A percentile compares a stretch with the other conserved stretches of the same genome.
phyloP scores from a whole-genome alignment of 2,797 vertebrate genomes.

The Myotis vivesi region DNA sequence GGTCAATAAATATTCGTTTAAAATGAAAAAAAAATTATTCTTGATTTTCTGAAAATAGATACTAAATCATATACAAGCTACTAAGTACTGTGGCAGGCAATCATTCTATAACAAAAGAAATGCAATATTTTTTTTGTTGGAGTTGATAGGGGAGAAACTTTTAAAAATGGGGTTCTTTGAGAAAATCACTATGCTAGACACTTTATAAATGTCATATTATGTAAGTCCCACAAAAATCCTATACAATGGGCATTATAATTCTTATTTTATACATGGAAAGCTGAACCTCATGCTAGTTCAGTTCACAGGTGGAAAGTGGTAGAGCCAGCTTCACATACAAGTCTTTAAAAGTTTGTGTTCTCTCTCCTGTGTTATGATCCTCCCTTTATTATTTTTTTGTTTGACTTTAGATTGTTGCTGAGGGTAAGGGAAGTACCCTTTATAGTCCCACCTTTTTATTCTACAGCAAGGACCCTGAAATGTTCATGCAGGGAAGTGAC shows the following conservation, averaged over 20 bases:
- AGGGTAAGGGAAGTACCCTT: not conserved
- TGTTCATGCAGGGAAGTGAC: not conserved
- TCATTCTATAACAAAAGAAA: not conserved
- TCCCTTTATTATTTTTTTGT: not conserved
- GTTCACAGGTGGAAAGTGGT: not conserved
- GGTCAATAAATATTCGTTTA: conserved; percentile 33
- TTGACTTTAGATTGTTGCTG: not conserved
- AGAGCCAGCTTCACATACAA: not conserved
- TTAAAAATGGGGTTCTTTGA: not conserved
- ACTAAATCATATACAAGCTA: conserved; percentile 15
- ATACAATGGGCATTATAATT: not conserved
- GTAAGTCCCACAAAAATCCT: not conserved
- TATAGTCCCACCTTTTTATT: not conserved
- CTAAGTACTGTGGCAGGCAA: not conserved
- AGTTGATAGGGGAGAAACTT: not conserved
- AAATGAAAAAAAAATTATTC: not conserved
- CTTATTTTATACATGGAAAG: not conserved
- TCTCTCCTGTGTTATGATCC: not conserved
- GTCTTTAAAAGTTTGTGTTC: not conserved
- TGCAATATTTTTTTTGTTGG: not conserved
- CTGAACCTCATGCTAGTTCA: not conserved
- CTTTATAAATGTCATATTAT: not conserved
- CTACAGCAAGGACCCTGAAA: not conserved
- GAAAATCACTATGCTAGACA: not conserved
- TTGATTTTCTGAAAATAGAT: conserved; percentile 41